Percentiles rank a stretch among this genome's conserved stretches.
These are phyloP conservation scores for Antrozous pallidus DNA, from an alignment of 2,797 vertebrate genomes.

Conservation along the genomic window DNA sequence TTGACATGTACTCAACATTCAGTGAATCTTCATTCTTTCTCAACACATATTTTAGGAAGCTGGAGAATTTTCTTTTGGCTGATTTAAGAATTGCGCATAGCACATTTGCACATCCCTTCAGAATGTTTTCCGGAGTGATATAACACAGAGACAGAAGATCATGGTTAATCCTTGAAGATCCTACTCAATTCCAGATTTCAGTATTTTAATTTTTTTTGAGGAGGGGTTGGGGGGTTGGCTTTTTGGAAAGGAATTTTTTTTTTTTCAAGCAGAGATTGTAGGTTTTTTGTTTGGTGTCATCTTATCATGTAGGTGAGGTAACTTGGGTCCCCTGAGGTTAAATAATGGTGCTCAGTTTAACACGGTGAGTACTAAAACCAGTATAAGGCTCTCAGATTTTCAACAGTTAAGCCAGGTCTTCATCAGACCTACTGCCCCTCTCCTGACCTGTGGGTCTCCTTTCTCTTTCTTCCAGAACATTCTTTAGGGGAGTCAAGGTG, in stretches of 20 bases:
- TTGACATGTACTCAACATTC: neutral
- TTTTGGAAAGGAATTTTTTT: neutral
- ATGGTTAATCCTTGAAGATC: neutral
- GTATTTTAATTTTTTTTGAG: neutral
- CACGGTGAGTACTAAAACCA: neutral
- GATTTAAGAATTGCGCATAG: neutral
- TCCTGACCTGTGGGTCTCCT: neutral
- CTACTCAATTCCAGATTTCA: neutral
- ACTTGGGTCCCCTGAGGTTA: neutral
- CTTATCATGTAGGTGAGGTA: neutral
- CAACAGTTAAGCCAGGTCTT: neutral
- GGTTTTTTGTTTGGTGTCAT: neutral
- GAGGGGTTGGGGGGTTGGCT: neutral
- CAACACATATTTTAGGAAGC: neutral
- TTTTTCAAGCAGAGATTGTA: neutral
- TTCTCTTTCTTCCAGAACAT: neutral
- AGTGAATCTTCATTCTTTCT: neutral
- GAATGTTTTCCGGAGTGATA: neutral
- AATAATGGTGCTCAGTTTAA: neutral
- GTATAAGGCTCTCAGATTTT: neutral
- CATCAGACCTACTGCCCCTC: neutral
- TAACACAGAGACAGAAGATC: neutral
- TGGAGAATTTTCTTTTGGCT: neutral
- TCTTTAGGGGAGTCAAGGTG: neutral
- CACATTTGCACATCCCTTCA: neutral